Base-by-base conservation (phyloP, 1,140 invertebrate species). In the Spodoptera frugiperda region DNA sequence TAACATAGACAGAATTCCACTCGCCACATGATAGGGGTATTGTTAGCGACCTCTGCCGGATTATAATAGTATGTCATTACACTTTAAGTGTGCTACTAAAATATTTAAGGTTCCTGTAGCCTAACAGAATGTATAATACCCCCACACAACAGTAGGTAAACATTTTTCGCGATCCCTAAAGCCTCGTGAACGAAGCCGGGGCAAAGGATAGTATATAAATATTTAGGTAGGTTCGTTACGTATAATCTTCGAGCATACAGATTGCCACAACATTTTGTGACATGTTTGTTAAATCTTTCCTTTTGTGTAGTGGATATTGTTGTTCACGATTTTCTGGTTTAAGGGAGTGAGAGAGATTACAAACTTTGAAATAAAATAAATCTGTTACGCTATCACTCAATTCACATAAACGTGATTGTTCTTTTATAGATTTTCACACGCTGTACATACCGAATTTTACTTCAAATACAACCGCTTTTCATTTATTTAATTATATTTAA, bases 71-170 rank as follows among this genome's bases (percentile, higher is more conserved):
- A 63, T 39, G 33, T 15, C 17, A 15, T 8, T 44, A 63, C 44
- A 63, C 25, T 6, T 17, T 19, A 48, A 46, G 11, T 65, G 21
- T 65, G 14, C 48, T 68, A 17, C 17, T 51, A 33, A 6, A 68
- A 14, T 48, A 67, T 67, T 68, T 68, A 68, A 68, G n/a, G 17
- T 6, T 15, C 21, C n/a, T 51, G n/a, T 44, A 30, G 39, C 65
- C 48, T 49, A 68, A 68, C 65, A 68, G 65, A 68, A 68, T 68
- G 39, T 68, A 53, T 51, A 68, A 67, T 67, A 48, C 21, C 46
- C 46, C 14, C 25, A 49, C 63, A 67, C 44, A 67, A 68, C 14
- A 49, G 17, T 10, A 15, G 21, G 53, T 44, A 55, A 55, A 71
- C 17, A 55, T 55, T 68, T 51, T 68, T 54, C 59, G 10, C 33